A percentile compares a stretch with the other conserved stretches of the same genome.
Evolutionary conservation across 1,140 invertebrate species (phyloP).

Genomic region (Ceratosolen solmsi): DNA sequence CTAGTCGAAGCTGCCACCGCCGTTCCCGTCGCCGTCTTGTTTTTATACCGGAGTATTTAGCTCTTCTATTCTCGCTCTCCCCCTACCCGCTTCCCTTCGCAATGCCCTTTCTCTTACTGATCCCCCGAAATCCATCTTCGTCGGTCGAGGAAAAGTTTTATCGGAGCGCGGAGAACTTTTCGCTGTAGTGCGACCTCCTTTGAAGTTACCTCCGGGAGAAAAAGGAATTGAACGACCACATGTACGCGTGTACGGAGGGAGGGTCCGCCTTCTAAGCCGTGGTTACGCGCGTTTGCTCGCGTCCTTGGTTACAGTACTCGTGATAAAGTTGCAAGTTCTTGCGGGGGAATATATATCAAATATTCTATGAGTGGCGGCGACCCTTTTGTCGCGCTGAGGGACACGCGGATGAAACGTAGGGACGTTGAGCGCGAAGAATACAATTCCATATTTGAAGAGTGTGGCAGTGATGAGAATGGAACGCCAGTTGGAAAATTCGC

Average conservation of each 20-base stretch:
- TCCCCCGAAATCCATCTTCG: slow-evolving; percentile 56
- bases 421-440: neutral
- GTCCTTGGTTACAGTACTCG: neutral
- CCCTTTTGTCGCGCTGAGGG: neutral
- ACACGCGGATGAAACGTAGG: neutral
- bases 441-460: neutral
- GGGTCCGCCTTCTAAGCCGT: neutral
- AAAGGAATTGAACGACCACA: neutral
- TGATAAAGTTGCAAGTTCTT: slow-evolving; percentile 9
- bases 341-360: slow-evolving; percentile 39
- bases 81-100: no score
- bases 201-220: slow-evolving; percentile 34
- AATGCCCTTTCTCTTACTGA: neutral
- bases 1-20: neutral
- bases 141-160: slow-evolving; percentile 36
- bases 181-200: slow-evolving; percentile 29
- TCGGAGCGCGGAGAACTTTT: slow-evolving; percentile 19
- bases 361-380: slow-evolving; percentile 38
- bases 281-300: neutral
- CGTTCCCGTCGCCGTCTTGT: neutral
- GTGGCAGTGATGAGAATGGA: neutral
- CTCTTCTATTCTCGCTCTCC: neutral
- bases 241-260: neutral
- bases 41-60: slow-evolving; percentile 31
- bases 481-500: neutral